These are phyloP conservation scores for Pseudochirops corinnae DNA, from an alignment of 2,797 vertebrate species.

Conservation along the genomic window DNA sequence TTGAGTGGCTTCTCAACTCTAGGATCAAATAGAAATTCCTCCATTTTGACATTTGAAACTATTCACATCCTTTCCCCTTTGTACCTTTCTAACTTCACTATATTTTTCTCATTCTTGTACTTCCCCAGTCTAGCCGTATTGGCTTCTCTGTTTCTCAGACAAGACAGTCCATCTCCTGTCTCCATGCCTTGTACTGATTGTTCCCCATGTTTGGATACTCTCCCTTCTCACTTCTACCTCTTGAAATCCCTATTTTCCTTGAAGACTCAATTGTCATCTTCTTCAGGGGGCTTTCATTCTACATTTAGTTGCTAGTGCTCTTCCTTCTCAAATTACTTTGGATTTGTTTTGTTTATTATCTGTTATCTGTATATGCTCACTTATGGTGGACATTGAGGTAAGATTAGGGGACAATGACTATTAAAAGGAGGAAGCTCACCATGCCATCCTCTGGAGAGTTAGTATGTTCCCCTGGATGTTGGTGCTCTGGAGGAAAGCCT, in stretches of 20 bases:
- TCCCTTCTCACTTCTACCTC: background rate
- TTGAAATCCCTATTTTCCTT: background rate
- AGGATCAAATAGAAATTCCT: no score
- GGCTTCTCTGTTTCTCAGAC: background rate
- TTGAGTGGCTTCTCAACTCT: no score
- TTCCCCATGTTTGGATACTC: background rate
- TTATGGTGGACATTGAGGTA: background rate
- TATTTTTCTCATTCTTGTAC: background rate
- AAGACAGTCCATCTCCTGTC: background rate
- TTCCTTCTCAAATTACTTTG: background rate
- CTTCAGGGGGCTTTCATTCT: background rate
- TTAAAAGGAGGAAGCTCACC: background rate
- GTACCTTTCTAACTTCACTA: no score
- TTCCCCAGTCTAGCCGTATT: background rate
- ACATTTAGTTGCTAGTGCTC: background rate
- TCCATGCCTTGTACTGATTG: background rate
- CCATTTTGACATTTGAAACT: no score
- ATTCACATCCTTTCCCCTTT: no score
- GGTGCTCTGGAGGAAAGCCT: no score
- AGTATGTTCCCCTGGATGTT: no score
- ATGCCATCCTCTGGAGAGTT: background rate
- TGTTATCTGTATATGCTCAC: background rate
- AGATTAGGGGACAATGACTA: background rate
- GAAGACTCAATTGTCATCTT: background rate
- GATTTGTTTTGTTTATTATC: background rate